Conservation (phyloP, 2,888 invertebrate genomes). For the Nasonovia ribisnigri region DNA sequence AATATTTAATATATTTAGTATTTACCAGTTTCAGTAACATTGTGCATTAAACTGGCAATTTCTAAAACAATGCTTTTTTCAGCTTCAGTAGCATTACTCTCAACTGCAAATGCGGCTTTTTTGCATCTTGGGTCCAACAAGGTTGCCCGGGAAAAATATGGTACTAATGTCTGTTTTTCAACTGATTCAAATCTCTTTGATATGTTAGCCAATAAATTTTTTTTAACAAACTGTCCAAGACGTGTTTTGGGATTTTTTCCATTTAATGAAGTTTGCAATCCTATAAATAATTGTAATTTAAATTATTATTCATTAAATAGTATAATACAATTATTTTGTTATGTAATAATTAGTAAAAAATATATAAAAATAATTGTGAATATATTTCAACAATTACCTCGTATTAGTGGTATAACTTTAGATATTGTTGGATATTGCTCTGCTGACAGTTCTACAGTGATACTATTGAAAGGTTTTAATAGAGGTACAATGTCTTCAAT, state of each 20-base stretch:
- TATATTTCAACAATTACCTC: too few species aligned
- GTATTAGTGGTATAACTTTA: too few species aligned
- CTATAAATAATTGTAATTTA: background rate
- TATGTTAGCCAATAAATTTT: background rate
- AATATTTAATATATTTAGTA: slow-evolving; percentile 14
- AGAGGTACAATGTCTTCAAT: too few species aligned
- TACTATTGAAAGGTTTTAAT: too few species aligned
- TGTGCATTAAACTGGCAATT: background rate
- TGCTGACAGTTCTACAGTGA: too few species aligned
- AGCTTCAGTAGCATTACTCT: background rate
- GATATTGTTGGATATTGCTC: background rate
- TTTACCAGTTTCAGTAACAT: background rate
- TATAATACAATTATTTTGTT: too few species aligned
- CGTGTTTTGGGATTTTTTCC: background rate
- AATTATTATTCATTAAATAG: background rate
- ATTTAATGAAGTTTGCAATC: background rate
- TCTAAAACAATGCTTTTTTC: background rate
- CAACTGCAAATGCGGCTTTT: background rate
- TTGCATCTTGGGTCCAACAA: background rate
- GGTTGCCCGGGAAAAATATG: background rate
- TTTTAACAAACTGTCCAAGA: background rate
- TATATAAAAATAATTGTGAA: too few species aligned
- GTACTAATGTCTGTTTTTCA: background rate
- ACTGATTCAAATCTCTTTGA: background rate
- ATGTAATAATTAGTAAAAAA: too few species aligned